Evolutionary conservation across 2,113 vertebrate genomes (phyloP).

Genomic region (Siphamia tubifer): DNA sequence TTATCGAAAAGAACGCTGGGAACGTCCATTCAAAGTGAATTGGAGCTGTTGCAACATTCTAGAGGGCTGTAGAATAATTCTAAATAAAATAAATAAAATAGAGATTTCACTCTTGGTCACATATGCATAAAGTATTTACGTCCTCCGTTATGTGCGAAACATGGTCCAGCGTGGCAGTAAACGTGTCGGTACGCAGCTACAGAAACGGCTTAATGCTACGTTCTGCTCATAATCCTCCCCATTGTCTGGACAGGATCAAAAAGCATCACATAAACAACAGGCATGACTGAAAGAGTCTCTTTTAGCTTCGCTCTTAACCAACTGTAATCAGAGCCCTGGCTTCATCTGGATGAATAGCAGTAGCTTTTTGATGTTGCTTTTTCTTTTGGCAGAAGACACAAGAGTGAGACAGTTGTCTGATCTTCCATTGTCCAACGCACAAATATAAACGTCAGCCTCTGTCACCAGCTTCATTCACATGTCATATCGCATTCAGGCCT

Average conservation of each 20-base stretch:
- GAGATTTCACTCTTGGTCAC: not conserved
- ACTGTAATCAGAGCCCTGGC: conserved; percentile 57
- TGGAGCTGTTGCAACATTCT: too few species aligned
- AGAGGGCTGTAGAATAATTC: too few species aligned
- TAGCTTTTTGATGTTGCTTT: conserved; percentile 68
- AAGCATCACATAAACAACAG: conserved; percentile 33
- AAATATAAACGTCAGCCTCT: conserved; percentile 67
- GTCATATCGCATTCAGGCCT: conserved; percentile 41
- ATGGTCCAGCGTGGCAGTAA: conserved; percentile 9
- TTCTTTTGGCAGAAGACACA: conserved; percentile 45
- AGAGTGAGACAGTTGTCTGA: conserved; percentile 68
- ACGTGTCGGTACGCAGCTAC: conserved; percentile 18
- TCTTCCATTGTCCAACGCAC: conserved; percentile 62
- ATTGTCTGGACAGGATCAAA: conserved; percentile 62
- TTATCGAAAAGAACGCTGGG: too few species aligned
- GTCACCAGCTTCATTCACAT: conserved; percentile 62
- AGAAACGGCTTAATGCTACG: conserved; percentile 11
- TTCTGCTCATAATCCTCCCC: conserved; percentile 14
- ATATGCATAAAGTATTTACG: not conserved
- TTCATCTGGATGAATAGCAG: conserved; percentile 33
- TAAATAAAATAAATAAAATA: too few species aligned
- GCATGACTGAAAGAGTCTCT: conserved; percentile 57
- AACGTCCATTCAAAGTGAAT: too few species aligned
- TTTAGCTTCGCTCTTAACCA: conserved; percentile 53
- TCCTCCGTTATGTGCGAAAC: not conserved